Percentiles rank a stretch among this genome's conserved stretches.
These are phyloP conservation scores for Ceyx cyanopectus DNA, from an alignment of 2,113 vertebrate genomes.

Conservation along the genomic window DNA sequence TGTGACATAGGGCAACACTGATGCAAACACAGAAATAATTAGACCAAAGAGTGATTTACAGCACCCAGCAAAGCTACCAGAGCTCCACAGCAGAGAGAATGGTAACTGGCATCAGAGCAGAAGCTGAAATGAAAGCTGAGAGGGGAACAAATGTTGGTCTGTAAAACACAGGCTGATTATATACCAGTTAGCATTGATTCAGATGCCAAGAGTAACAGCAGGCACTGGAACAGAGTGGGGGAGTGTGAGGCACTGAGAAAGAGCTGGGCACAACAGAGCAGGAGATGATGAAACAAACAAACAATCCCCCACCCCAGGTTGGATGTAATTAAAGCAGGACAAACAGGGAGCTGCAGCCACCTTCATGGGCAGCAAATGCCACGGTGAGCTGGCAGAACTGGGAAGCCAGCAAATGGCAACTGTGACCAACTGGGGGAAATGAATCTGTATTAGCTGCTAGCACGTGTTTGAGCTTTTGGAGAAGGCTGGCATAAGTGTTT, in stretches of 20 bases:
- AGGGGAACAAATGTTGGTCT: not conserved
- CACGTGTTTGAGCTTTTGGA: not conserved
- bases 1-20: not conserved
- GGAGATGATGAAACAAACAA: constrained; percentile 38
- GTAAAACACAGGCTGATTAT: constrained; percentile 44
- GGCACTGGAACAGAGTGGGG: constrained; percentile 8
- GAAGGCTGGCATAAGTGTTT: not conserved
- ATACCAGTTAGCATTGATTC: constrained; percentile 3
- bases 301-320: not conserved
- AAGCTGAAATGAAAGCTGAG: constrained; percentile 56
- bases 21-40: not conserved
- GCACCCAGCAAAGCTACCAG: constrained; percentile 2
- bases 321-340: not conserved
- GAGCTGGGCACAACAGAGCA: not conserved
- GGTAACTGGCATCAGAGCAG: constrained; percentile 25
- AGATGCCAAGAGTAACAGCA: constrained; percentile 46
- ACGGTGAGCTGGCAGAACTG: not conserved
- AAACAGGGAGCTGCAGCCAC: not conserved
- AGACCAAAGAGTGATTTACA: not conserved
- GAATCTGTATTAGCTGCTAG: not conserved
- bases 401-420: not conserved
- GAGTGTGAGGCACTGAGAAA: constrained; percentile 15
- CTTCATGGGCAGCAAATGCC: not conserved
- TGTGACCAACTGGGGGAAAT: not conserved
- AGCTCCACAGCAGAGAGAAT: constrained; percentile 1